Percentiles rank a stretch among this genome's conserved stretches.
Evolutionary conservation across 2,113 vertebrate species (phyloP).

Genomic region (Carollia perspicillata): DNA sequence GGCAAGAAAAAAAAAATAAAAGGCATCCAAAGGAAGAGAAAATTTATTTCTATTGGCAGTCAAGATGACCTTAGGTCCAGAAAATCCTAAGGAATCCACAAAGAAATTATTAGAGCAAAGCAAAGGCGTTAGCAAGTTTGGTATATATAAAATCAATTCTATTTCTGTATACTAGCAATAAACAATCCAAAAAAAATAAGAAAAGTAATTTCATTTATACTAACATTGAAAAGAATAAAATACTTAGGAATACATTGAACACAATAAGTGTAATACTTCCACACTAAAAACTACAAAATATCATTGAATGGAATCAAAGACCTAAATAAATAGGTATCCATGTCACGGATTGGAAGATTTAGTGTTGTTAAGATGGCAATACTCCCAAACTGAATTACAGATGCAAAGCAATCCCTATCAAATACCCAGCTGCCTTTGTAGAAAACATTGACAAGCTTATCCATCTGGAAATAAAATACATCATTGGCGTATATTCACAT

Average conservation of each 20-base stretch:
- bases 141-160: neutral
- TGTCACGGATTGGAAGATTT: neutral
- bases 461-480: neutral
- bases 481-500: neutral
- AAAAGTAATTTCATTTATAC: neutral
- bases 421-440: neutral
- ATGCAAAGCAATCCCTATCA: neutral
- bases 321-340: neutral
- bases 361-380: neutral
- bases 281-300: neutral
- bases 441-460: neutral
- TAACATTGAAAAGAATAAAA: neutral
- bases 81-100: neutral
- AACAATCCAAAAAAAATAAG: conserved; percentile 26
- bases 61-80: neutral
- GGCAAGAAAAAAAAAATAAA: neutral
- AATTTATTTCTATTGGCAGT: neutral
- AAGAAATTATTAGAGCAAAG: neutral
- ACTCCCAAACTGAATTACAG: neutral
- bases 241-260: neutral
- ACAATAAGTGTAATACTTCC: neutral
- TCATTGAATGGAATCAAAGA: neutral
- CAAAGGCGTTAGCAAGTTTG: neutral
- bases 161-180: neutral
- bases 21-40: neutral